phyloP scores from a whole-genome alignment of 2,797 vertebrate genomes.

The Spinibarbus caldwelli region DNA sequence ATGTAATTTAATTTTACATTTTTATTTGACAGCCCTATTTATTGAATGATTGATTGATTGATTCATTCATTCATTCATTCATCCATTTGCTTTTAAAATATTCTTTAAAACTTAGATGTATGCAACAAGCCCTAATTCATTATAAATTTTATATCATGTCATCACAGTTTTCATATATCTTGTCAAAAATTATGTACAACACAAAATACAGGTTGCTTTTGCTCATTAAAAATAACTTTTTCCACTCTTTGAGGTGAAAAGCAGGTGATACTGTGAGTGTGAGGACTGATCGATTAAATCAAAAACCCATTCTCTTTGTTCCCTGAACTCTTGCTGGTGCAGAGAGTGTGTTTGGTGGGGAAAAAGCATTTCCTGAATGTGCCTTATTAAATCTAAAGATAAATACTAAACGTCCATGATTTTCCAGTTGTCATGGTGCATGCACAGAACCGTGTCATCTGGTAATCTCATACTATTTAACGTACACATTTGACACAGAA shows the following conservation, averaged over 20 bases:
- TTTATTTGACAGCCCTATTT: neutral
- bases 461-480: constrained; percentile 19
- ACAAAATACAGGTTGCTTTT: neutral
- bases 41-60: too few species aligned
- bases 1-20: neutral
- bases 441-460: constrained; percentile 52
- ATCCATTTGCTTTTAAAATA: neutral
- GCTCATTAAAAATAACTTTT: neutral
- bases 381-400: constrained; percentile 5
- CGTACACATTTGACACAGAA: neutral
- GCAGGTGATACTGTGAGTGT: neutral
- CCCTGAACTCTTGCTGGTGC: neutral
- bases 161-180: neutral
- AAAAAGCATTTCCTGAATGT: neutral
- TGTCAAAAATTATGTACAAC: neutral
- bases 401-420: neutral
- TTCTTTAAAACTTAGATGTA: neutral
- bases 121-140: neutral
- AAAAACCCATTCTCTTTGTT: constrained; percentile 28
- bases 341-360: neutral
- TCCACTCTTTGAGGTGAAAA: neutral
- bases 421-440: constrained; percentile 60
- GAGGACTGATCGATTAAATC: constrained; percentile 63
- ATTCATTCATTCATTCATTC: too few species aligned
- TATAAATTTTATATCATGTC: neutral